Evolutionary conservation across 2,888 invertebrate genomes (phyloP), one percentile per base, ranked within the genome.

Genomic region (Tuberolachnus salignus): DNA sequence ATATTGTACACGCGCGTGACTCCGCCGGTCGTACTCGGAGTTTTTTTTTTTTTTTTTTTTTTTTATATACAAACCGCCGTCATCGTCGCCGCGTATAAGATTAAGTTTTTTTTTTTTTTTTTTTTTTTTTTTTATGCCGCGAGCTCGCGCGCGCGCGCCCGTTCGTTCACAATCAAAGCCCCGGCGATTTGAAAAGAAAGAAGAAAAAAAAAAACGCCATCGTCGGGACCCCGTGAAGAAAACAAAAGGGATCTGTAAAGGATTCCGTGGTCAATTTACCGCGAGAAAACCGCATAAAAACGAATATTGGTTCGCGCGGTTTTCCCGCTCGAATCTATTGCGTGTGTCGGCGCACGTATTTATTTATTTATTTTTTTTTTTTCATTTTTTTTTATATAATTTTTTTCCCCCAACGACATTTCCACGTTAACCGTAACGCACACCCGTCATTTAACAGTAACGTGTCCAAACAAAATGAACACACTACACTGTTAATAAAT

Each of bases 151-250:
- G 19, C 8, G 63, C 73, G 63, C 63, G 34, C 61, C 51, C 63
- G 34, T 73, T 73, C 51, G 72, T 73, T 42, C 16, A 42, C 73
- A 63, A 73, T 63, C 73, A 73, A 63, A 73, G 16, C 61, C 34
- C 63, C 51, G 34, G 51, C 34, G 34, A 34, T 73, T 73, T 59
- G 10, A 42, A 63, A 51, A 61, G 26, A n/a, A n/a, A n/a, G n/a
- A n/a, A n/a, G 21, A 63, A 51, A 34, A 34, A 34, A 34, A 34
- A 34, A 34, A 34, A 4, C 63, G 61, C 21, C 16, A 51, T 51
- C 13, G 42, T 51, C 13, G 42, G 42, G 21, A 63, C 51, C 63
- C 42, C 51, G 63, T 63, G 21, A 51, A 73, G 53, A 55, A 67
- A 66, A 73, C 59, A 73, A 51, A 63, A 16, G 63, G n/a, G 63